A percentile compares a stretch with the other conserved stretches of the same genome.
Conservation (phyloP, 2,888 invertebrate species). For the Slavum lentiscoides region DNA sequence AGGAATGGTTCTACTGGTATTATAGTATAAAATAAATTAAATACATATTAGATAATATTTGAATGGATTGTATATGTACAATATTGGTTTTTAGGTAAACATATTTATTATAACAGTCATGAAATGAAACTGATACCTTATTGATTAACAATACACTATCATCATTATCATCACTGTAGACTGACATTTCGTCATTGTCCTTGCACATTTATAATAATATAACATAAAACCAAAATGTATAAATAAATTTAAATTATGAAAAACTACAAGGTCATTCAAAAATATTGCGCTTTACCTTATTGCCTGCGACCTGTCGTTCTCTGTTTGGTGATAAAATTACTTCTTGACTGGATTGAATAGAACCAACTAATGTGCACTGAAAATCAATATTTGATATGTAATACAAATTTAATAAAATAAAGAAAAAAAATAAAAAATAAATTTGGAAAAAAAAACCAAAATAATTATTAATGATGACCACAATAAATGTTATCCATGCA, state of each 20-base stretch:
- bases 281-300: constrained; percentile 68
- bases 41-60: constrained; percentile 6
- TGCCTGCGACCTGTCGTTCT: constrained; percentile 78
- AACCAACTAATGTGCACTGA: constrained; percentile 91
- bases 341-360: constrained; percentile 88
- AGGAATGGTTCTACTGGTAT: constrained; percentile 33
- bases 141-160: constrained; percentile 49
- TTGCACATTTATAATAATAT: constrained; percentile 42
- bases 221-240: constrained; percentile 14
- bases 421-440: neutral
- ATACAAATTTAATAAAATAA: neutral
- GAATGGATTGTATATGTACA: constrained; percentile 5
- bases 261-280: neutral
- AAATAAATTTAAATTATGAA: neutral
- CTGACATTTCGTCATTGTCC: constrained; percentile 49
- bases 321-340: constrained; percentile 85
- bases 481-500: constrained; percentile 17
- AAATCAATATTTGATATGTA: constrained; percentile 59
- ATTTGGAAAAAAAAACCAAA: constrained; percentile 35
- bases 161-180: constrained; percentile 49
- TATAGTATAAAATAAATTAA: constrained; percentile 1
- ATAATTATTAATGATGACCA: constrained; percentile 2
- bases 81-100: constrained; percentile 14
- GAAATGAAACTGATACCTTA: constrained; percentile 47
- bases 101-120: constrained; percentile 9